A percentile compares a stretch with the other conserved stretches of the same genome.
Conservation (phyloP, 2,113 vertebrate genomes). For the Ginglymostoma cirratum region DNA sequence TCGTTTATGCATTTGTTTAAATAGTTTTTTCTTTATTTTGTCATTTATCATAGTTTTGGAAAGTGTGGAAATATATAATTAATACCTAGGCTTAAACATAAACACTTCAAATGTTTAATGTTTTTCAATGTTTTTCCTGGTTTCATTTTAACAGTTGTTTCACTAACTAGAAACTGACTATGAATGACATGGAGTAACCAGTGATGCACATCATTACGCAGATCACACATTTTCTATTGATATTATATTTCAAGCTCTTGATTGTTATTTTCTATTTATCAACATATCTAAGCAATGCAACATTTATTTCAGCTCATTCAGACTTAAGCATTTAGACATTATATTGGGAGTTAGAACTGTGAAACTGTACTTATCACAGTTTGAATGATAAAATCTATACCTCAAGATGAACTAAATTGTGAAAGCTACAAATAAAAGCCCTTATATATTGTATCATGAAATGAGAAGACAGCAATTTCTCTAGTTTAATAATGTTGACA, state of each 20-base stretch:
- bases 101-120: not conserved
- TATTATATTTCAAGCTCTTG: not conserved
- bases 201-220: not conserved
- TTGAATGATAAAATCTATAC: not conserved
- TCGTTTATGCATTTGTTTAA: not conserved
- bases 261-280: slow-evolving; percentile 9
- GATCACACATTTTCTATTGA: not conserved
- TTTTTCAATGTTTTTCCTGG: not conserved
- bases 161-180: not conserved
- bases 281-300: slow-evolving; percentile 7
- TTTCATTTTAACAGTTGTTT: not conserved
- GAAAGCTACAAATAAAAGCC: not conserved
- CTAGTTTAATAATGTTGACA: not conserved
- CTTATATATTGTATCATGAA: not conserved
- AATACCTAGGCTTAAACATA: not conserved
- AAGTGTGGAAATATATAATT: not conserved
- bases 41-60: not conserved
- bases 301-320: slow-evolving; percentile 16
- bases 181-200: not conserved
- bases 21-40: not conserved
- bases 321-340: not conserved
- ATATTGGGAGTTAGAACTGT: not conserved
- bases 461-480: slow-evolving; percentile 2
- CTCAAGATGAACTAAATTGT: slow-evolving; percentile 5
- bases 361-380: not conserved